phyloP scores from a whole-genome alignment of 2,888 invertebrate species.

The Diarsia brunnea region DNA sequence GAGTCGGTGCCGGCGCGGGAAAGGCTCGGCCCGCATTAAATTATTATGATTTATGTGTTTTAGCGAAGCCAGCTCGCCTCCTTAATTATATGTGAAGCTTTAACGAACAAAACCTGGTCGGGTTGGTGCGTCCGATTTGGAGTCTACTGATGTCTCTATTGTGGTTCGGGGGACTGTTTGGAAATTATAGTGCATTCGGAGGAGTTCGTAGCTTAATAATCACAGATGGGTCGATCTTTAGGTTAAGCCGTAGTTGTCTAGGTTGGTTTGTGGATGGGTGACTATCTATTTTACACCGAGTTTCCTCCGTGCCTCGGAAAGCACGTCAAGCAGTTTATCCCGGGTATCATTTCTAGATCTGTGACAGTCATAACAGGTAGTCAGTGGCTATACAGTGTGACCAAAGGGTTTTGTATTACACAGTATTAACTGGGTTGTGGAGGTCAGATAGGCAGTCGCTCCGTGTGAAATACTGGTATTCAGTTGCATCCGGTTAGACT shows the following conservation, averaged over 20 bases:
- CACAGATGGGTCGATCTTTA: not conserved
- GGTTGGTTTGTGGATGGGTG: not conserved
- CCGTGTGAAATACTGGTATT: too few species aligned
- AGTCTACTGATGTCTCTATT: slow-evolving; percentile 62
- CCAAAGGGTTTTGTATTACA: not conserved
- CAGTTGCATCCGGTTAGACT: too few species aligned
- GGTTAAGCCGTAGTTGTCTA: not conserved
- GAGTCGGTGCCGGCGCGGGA: slow-evolving; percentile 77
- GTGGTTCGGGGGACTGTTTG: slow-evolving; percentile 37
- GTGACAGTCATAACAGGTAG: not conserved
- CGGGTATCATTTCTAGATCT: too few species aligned
- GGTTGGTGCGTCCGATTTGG: slow-evolving; percentile 70
- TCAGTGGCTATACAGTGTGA: not conserved
- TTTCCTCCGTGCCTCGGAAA: not conserved
- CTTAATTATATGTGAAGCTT: slow-evolving; percentile 87
- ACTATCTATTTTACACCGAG: too few species aligned
- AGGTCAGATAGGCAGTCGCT: too few species aligned
- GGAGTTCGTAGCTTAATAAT: not conserved
- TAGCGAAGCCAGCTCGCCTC: slow-evolving; percentile 82
- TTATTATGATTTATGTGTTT: slow-evolving; percentile 90
- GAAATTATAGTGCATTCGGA: slow-evolving; percentile 30
- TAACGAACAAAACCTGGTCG: slow-evolving; percentile 84
- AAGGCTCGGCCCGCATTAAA: slow-evolving; percentile 86
- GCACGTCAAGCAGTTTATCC: not conserved
- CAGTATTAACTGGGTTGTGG: too few species aligned